Evolutionary conservation across 2,797 vertebrate species (phyloP).

Genomic region (Sebastes trivittatus): DNA sequence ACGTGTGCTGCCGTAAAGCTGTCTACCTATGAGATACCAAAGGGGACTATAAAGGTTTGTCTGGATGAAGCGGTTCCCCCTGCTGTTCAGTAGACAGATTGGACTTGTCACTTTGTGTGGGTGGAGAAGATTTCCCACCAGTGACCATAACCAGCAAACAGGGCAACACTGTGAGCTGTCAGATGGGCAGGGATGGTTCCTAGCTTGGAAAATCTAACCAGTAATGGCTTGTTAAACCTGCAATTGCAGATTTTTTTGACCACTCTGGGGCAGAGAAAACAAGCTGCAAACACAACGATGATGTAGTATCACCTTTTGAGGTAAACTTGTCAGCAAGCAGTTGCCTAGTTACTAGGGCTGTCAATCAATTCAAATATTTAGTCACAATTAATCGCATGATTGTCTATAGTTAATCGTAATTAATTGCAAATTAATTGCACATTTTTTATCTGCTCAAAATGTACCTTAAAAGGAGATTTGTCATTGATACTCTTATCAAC

Average conservation of each 20-base stretch:
- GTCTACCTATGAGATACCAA: background rate
- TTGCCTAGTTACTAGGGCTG: background rate
- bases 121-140: constrained; percentile 18
- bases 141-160: background rate
- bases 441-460: no score
- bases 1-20: background rate
- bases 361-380: no score
- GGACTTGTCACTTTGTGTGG: constrained; percentile 25
- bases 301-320: background rate
- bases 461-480: no score
- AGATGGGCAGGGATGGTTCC: background rate
- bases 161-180: background rate
- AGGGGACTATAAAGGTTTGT: background rate
- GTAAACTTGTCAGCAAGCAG: background rate
- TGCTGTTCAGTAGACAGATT: constrained; percentile 12
- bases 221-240: background rate
- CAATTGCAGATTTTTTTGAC: background rate
- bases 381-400: no score
- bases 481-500: no score
- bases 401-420: no score
- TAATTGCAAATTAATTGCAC: no score
- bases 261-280: no score
- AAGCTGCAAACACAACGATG: background rate
- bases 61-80: background rate
- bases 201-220: background rate